Percentiles rank a stretch among this genome's conserved stretches.
phyloP scores from a whole-genome alignment of 2,113 vertebrate species.

The Oreochromis tanganicae region DNA sequence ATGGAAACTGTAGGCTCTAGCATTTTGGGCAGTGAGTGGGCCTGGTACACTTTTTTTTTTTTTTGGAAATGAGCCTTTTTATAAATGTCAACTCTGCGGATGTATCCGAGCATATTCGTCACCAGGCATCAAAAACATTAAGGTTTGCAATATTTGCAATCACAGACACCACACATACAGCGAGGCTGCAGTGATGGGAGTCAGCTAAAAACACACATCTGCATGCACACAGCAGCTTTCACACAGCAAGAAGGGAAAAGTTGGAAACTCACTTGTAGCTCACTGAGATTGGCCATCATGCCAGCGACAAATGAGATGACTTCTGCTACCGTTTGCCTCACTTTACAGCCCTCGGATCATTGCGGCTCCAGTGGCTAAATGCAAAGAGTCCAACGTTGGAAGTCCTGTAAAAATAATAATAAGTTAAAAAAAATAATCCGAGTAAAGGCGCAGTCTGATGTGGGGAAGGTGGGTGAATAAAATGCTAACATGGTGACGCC shows the following conservation, averaged over 20 bases:
- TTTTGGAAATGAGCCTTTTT: background rate
- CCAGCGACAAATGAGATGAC: background rate
- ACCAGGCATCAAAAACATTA: background rate
- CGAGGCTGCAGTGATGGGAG: background rate
- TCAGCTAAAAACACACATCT: background rate
- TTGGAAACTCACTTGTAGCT: constrained; percentile 61
- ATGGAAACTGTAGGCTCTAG: background rate
- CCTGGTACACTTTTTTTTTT: background rate
- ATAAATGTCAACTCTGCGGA: background rate
- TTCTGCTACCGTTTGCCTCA: background rate
- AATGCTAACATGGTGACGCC: background rate
- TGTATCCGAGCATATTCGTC: background rate
- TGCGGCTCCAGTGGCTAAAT: background rate
- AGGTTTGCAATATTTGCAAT: background rate
- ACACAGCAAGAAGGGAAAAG: background rate
- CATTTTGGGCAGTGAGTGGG: background rate
- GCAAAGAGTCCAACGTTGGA: background rate
- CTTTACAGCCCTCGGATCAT: constrained; percentile 26
- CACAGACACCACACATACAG: background rate
- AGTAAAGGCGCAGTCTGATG: background rate
- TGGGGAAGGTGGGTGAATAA: background rate
- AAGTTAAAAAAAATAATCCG: background rate
- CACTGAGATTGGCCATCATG: constrained; percentile 66
- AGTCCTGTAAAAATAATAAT: background rate
- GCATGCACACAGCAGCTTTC: background rate